A percentile compares a stretch with the other conserved stretches of the same genome.
phyloP scores from a whole-genome alignment of 2,797 vertebrate species.

The Alectoris magna region DNA sequence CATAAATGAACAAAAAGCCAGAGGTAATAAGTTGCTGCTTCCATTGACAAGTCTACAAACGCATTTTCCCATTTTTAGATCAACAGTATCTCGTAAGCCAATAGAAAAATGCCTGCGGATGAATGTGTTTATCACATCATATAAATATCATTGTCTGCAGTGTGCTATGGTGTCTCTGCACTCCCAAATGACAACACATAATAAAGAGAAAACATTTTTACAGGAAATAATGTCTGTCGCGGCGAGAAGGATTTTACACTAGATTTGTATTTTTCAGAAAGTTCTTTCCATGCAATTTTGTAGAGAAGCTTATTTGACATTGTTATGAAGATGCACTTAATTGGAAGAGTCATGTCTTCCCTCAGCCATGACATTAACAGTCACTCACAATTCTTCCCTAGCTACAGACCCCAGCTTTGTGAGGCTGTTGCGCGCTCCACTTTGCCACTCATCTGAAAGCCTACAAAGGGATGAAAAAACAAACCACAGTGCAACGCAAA shows the following conservation, averaged over 20 bases:
- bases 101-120: slow-evolving; percentile 4
- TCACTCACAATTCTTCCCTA: background rate
- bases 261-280: background rate
- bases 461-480: background rate
- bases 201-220: slow-evolving; percentile 31
- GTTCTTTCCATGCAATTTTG: background rate
- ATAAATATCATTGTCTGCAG: slow-evolving; percentile 22
- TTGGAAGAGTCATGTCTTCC: background rate
- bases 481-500: background rate
- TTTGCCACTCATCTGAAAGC: background rate
- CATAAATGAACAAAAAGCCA: background rate
- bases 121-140: slow-evolving; percentile 24
- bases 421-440: background rate
- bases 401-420: background rate
- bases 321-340: background rate
- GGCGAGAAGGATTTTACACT: slow-evolving; percentile 38
- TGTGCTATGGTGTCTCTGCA: background rate
- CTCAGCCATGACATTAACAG: background rate
- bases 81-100: slow-evolving; percentile 31
- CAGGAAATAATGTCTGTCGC: slow-evolving; percentile 17
- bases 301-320: background rate
- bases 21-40: background rate
- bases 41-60: background rate
- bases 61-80: background rate
- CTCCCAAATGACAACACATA: slow-evolving; percentile 28